Percentiles rank a stretch among this genome's conserved stretches.
These are phyloP conservation scores for Tribolium castaneum DNA, from an alignment of 1,140 invertebrate species.

Conservation along the genomic window DNA sequence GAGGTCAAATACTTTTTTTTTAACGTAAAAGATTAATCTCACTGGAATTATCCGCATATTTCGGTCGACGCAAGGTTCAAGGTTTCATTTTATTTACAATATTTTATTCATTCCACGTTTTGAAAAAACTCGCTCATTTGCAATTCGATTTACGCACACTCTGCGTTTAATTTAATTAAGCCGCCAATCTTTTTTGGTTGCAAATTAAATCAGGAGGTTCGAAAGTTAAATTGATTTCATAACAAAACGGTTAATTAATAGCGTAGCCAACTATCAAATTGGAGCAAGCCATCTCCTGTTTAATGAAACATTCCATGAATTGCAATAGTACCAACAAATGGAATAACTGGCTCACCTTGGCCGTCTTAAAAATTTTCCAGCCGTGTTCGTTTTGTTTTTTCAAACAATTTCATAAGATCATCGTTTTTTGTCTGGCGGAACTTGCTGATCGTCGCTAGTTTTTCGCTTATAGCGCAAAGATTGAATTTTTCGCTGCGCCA, in stretches of 20 bases:
- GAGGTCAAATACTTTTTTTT: conserved; percentile 28
- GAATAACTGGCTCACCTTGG: not conserved
- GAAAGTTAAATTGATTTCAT: not conserved
- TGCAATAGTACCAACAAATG: conserved; percentile 20
- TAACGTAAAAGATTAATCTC: not conserved
- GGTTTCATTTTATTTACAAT: conserved; percentile 6
- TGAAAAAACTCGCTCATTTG: not conserved
- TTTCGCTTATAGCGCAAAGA: not conserved
- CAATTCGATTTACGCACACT: conserved; percentile 5
- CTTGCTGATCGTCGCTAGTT: conserved; percentile 12
- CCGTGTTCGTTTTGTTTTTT: not conserved
- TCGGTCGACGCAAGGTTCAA: conserved; percentile 19
- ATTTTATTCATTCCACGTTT: not conserved
- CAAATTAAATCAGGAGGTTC: not conserved
- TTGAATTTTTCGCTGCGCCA: conserved; percentile 14
- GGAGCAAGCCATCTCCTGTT: not conserved
- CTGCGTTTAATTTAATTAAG: not conserved
- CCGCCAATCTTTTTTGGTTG: not conserved
- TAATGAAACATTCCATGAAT: conserved; percentile 24
- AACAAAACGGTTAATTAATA: conserved; percentile 9
- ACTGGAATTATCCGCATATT: conserved; percentile 18
- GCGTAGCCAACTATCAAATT: not conserved
- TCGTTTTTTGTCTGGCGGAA: conserved; percentile 10
- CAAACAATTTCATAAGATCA: not conserved
- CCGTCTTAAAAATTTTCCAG: conserved; percentile 9